These are phyloP conservation scores for Lissocephala sabroskyi DNA, from an alignment of 2,888 invertebrate species.

Conservation along the genomic window DNA sequence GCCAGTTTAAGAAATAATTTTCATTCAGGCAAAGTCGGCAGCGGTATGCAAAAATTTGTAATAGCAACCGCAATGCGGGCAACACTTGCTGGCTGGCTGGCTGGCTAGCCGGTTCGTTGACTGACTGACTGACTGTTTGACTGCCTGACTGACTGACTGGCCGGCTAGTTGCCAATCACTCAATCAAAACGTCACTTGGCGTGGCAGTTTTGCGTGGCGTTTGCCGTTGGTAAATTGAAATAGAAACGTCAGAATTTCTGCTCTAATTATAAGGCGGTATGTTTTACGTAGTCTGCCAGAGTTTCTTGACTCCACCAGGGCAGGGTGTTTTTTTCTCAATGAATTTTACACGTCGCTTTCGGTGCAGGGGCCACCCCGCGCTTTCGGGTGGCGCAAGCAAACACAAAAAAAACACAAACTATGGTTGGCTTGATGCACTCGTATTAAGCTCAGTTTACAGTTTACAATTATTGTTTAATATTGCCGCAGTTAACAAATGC, in stretches of 20 bases:
- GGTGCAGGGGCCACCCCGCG: too few species aligned
- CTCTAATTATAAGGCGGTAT: slow-evolving; percentile 72
- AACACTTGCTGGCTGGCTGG: slow-evolving; percentile 63
- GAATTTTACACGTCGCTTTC: slow-evolving; percentile 22
- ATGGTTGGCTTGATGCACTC: slow-evolving; percentile 69
- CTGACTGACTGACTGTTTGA: slow-evolving; percentile 23
- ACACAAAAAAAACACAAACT: too few species aligned
- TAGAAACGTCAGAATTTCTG: slow-evolving; percentile 73
- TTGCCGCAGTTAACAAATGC: slow-evolving; percentile 49
- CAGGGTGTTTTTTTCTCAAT: slow-evolving; percentile 37
- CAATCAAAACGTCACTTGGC: slow-evolving; percentile 71
- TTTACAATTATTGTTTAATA: slow-evolving; percentile 65
- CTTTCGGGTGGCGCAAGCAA: too few species aligned
- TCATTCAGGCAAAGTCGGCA: too few species aligned
- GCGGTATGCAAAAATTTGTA: slow-evolving; percentile 63
- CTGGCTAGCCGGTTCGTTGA: slow-evolving; percentile 12
- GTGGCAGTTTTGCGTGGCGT: slow-evolving; percentile 66
- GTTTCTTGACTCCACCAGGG: slow-evolving; percentile 52
- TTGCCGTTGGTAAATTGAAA: slow-evolving; percentile 68
- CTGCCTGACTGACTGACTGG: neutral
- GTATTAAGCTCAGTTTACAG: slow-evolving; percentile 62
- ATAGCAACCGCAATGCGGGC: slow-evolving; percentile 52
- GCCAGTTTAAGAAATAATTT: too few species aligned
- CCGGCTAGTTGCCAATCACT: slow-evolving; percentile 68
- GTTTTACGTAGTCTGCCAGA: slow-evolving; percentile 53